Evolutionary conservation across 30 jellyfish, hydroid and myxozoan genomes (phyloP).

Genomic region (Nemopilema nomurai): DNA sequence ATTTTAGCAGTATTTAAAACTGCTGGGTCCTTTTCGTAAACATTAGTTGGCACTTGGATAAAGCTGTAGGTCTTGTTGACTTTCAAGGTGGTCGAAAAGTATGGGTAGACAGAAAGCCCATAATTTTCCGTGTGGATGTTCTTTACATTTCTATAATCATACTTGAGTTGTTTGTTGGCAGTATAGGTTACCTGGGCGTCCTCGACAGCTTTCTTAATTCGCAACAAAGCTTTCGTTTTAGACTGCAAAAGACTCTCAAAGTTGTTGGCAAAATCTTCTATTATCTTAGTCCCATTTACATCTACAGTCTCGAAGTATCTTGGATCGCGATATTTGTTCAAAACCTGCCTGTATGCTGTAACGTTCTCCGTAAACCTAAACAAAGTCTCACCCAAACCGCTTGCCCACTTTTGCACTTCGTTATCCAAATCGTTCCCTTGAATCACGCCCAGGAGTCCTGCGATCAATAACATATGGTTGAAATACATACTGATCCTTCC

Average conservation of each 20-base stretch:
- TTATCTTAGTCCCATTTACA: constrained; percentile 52
- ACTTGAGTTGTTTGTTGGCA: neutral
- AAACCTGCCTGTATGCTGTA: constrained; percentile 46
- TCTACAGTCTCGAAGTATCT: constrained; percentile 9
- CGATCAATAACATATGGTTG: constrained; percentile 12
- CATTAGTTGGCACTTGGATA: constrained; percentile 91
- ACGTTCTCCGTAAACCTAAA: constrained; percentile 24
- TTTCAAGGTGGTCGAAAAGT: constrained; percentile 52
- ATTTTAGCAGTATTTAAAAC: constrained; percentile 63
- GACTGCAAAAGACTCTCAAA: constrained; percentile 35
- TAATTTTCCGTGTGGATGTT: constrained; percentile 39
- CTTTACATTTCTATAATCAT: constrained; percentile 31
- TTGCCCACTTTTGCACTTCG: constrained; percentile 27
- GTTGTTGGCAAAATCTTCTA: constrained; percentile 16
- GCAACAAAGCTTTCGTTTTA: constrained; percentile 41
- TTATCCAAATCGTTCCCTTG: neutral
- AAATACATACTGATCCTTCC: constrained; percentile 2
- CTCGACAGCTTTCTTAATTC: constrained; percentile 23
- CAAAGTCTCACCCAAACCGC: constrained; percentile 8
- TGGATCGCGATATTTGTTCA: constrained; percentile 7
- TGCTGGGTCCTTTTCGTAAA: constrained; percentile 59
- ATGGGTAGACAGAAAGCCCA: constrained; percentile 21
- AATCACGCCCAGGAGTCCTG: neutral
- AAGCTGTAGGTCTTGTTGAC: constrained; percentile 70
- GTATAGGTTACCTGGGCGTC: constrained; percentile 8